These are phyloP conservation scores for Clarias macrocephalus DNA, from an alignment of 2,113 vertebrate species.

Conservation along the genomic window DNA sequence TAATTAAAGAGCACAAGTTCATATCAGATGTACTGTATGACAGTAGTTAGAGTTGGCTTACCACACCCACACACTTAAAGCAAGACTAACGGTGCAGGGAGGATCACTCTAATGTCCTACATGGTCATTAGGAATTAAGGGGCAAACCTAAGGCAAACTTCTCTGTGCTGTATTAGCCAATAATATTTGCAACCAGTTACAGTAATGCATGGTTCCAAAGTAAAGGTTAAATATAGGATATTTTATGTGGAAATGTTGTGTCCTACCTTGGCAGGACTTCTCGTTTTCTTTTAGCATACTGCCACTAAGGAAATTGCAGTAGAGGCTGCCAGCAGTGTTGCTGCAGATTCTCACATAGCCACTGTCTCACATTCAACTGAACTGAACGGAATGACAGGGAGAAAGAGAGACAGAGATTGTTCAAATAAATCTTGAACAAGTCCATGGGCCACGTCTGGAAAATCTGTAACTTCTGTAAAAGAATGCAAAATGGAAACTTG, in stretches of 20 bases:
- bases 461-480: neutral
- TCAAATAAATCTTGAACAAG: neutral
- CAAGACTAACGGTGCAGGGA: slow-evolving; percentile 8
- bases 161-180: neutral
- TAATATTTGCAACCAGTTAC: neutral
- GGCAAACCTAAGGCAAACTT: neutral
- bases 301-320: slow-evolving; percentile 56
- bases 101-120: slow-evolving; percentile 21
- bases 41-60: slow-evolving; percentile 26
- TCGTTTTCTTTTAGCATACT: slow-evolving; percentile 53
- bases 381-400: slow-evolving; percentile 2
- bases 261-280: slow-evolving; percentile 61
- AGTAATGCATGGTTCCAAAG: neutral
- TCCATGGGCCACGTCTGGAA: neutral
- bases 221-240: neutral
- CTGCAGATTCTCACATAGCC: slow-evolving; percentile 60
- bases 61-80: slow-evolving; percentile 29
- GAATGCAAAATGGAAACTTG: slow-evolving; percentile 7
- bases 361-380: slow-evolving; percentile 40
- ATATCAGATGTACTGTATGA: slow-evolving; percentile 9
- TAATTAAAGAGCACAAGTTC: slow-evolving; percentile 45
- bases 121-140: neutral
- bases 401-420: slow-evolving; percentile 7
- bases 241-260: neutral
- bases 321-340: slow-evolving; percentile 69